phyloP scores from a whole-genome alignment of 2,888 invertebrate genomes.

The Parnassius smintheus region DNA sequence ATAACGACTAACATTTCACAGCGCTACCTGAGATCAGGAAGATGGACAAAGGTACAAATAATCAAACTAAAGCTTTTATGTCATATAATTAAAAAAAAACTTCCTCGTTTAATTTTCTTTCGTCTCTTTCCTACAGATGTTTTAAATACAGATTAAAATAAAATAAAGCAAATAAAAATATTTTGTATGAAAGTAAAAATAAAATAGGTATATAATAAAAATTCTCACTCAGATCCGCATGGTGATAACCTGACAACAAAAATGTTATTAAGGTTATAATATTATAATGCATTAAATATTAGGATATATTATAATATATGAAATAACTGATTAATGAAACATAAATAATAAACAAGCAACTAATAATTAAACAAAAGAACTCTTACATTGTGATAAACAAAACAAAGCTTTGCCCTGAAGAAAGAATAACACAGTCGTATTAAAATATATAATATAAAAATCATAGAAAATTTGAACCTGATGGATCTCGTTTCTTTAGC shows the following conservation, averaged over 20 bases:
- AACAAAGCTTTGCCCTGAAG: no score
- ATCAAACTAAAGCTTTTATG: neutral
- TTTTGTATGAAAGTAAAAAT: constrained; percentile 9
- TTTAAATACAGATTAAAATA: neutral
- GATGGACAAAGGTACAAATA: neutral
- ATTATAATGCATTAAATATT: neutral
- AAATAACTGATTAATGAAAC: no score
- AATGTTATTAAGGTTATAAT: constrained; percentile 25
- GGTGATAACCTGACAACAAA: constrained; percentile 35
- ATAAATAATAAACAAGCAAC: no score
- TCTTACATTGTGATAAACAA: no score
- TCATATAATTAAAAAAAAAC: neutral
- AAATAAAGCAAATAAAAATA: neutral
- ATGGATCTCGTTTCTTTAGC: no score
- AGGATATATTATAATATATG: no score
- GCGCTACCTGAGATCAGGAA: constrained; percentile 6
- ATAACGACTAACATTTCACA: neutral
- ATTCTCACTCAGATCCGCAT: constrained; percentile 35
- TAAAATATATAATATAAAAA: no score
- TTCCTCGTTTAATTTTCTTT: no score
- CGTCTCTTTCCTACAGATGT: no score
- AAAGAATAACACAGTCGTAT: no score
- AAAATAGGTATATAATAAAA: constrained; percentile 15
- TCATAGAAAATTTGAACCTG: no score
- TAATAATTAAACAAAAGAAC: no score